Evolutionary conservation across 2,797 vertebrate species (phyloP).

Genomic region (Pangasius sanitwongsei): DNA sequence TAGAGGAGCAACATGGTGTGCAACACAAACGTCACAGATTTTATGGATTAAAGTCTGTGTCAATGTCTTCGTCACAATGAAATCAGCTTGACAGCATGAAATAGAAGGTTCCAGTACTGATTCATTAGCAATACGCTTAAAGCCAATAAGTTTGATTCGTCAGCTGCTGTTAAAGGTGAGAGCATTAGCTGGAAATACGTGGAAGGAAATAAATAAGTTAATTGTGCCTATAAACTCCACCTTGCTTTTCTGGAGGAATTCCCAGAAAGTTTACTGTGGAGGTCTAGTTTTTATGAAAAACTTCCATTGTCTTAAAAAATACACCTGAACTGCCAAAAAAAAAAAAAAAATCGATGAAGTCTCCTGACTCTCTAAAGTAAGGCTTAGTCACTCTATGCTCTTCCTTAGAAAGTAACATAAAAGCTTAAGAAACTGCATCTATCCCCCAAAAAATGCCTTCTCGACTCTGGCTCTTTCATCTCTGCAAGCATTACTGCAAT

Average conservation of each 20-base stretch:
- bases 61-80: neutral
- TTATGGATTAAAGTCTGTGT: neutral
- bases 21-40: neutral
- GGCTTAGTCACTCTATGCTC: neutral
- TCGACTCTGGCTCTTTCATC: conserved; percentile 23
- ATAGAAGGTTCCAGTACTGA: neutral
- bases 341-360: neutral
- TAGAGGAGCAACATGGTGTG: neutral
- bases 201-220: conserved; percentile 6
- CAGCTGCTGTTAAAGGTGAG: neutral
- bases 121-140: neutral
- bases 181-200: neutral
- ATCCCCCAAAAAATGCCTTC: conserved; percentile 23
- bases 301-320: conserved; percentile 32
- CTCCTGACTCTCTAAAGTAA: neutral
- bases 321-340: neutral
- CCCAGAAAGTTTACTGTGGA: conserved; percentile 37
- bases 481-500: conserved; percentile 20
- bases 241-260: conserved; percentile 30
- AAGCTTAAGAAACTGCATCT: conserved; percentile 13
- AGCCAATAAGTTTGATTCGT: neutral
- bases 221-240: conserved; percentile 18
- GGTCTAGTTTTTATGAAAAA: conserved; percentile 32
- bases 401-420: conserved; percentile 22
- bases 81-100: neutral